These are phyloP conservation scores for Atrichornis clamosus DNA, from an alignment of 2,113 vertebrate genomes.

Conservation along the genomic window DNA sequence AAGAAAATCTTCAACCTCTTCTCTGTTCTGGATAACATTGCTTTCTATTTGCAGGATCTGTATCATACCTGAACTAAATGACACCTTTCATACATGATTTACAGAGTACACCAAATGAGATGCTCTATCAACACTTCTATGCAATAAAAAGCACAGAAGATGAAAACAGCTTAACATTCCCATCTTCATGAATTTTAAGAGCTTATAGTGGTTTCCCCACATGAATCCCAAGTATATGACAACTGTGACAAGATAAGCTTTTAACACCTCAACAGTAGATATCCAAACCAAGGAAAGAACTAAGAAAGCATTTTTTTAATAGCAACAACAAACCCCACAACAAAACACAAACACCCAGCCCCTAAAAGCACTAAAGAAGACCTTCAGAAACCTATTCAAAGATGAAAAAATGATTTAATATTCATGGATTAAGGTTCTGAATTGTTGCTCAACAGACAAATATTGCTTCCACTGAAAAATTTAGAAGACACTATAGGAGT, in stretches of 20 bases:
- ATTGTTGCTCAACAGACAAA: not conserved
- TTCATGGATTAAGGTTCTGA: not conserved
- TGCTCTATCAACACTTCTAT: not conserved
- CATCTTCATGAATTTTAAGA: not conserved
- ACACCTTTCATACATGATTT: not conserved
- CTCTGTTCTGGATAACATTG: not conserved
- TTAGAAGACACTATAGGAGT: not conserved
- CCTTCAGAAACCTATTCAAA: not conserved
- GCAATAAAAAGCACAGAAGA: not conserved
- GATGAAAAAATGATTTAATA: not conserved
- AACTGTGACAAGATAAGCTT: not conserved
- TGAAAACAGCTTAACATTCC: not conserved
- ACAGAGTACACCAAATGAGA: not conserved
- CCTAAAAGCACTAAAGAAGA: not conserved
- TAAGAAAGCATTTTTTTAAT: not conserved
- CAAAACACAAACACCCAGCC: not conserved
- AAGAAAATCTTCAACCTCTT: not conserved
- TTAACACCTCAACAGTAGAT: not conserved
- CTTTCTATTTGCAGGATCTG: not conserved
- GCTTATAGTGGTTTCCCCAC: not conserved
- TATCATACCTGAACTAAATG: not conserved
- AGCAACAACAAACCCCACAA: rapidly evolving
- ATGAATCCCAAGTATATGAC: not conserved
- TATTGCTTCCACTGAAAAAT: not conserved
- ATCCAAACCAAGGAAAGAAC: not conserved